Base-by-base conservation (phyloP, 2,797 vertebrate species). In the Psittacula echo region DNA sequence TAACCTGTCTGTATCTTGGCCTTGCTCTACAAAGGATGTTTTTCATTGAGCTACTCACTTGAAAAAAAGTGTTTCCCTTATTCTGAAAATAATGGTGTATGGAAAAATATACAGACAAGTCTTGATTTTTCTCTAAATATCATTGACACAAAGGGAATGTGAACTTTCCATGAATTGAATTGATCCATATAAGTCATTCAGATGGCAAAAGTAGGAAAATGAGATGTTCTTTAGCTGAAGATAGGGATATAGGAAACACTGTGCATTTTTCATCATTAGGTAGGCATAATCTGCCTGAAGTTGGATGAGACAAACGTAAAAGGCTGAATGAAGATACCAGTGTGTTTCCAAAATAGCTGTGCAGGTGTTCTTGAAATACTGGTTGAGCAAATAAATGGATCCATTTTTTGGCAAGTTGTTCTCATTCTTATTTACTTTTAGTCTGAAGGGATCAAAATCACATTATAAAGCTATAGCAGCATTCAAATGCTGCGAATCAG, bases 371-470 rank as follows among this genome's bases (percentile, higher is more conserved):
- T 70, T 95, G 73, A 85, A 84, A 84, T 64, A 71, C 86, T 93
- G 42, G 75, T 76, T 93, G 7, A 75, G 68, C 60, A 95, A 74
- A 89, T 76, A 93, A 82, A 60, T 44, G 24, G 20, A 76, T 88
- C 56, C 87, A 20, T 12, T 92, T 47, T 47, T 92, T 89, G 90
- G 75, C 87, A 94, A 83, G 45, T 47, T 86, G 9, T 89, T 85
- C 37, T 60, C 7, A 30, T 81, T 91, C 87, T 41, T 95, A 74
- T 74, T 96, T 96, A 65, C 80, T 93, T 94, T 79, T 79, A 62
- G 79, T 96, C 84, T 93, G 72, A 93, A 90, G 66, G 56, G 73
- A 90, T 93, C 58, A 93, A 90, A 96, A 94, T 19, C 13, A 50
- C 27, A 48, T 81, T 75, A 65, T 80, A 48, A 67, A 87, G 70